Base-by-base conservation (phyloP, 2,888 invertebrate genomes). In the Cerastis rubricosa region DNA sequence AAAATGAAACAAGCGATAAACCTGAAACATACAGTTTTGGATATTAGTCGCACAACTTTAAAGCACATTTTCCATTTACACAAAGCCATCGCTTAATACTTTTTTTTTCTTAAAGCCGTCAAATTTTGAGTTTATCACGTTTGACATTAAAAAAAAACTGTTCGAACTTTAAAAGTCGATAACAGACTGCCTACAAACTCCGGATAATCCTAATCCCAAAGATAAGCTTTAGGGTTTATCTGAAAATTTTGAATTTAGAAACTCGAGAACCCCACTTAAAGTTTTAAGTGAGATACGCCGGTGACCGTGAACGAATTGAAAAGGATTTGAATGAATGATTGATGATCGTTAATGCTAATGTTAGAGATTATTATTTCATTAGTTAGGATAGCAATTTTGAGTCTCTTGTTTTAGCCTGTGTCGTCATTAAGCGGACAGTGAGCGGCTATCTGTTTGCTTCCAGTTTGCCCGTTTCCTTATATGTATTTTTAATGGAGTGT, bases 211-310 rank as follows among this genome's bases (percentile, higher is more conserved):
- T 88, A 83, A 88, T 81, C 87, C 80, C 35, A 29, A 49, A 80
- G 85, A 87, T 88, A 88, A 85, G 85, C 84, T 79, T 77, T 74
- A 45, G 68, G 77, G 71, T 80, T 88, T 83, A 77, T 78, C 75
- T 57, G 69, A 49, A 81, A 87, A 82, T 82, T 81, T 85, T 49
- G 78, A 78, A 84, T 85, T 85, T 85, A 71, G 40, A 35, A 80
- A 79, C 78, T 78, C 69, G 82, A 74, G 73, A 77, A 77, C 65
- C 65, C 72, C 72, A 81, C 78, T 86, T 86, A 74, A 80, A 88
- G 67, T 88, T 83, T 66, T 61, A 54, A 80, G 74, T 35, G 67
- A 69, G 74, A 71, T 67, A 67, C 67, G 64, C 43, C 64, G 35
- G 49, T 80, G 81, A 75, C 67, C 69, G 74, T 73, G 77, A 74